These are phyloP conservation scores for Drosophila paulistorum DNA, from an alignment of 1,140 invertebrate species.

Conservation along the genomic window DNA sequence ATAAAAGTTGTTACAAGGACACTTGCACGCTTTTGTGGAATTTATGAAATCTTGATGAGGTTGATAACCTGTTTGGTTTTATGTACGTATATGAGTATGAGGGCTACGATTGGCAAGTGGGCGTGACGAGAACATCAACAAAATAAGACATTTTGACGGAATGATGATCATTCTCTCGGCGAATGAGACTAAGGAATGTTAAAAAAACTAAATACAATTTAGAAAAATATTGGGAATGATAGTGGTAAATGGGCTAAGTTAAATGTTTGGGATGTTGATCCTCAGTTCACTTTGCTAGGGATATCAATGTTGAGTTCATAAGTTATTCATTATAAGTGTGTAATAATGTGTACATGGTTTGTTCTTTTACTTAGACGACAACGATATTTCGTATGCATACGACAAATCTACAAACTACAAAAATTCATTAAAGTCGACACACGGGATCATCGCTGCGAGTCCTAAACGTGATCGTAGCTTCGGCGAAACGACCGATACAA, in stretches of 20 bases:
- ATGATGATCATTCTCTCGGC: no score
- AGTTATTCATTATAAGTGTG: conserved; percentile 34
- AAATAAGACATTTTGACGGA: neutral
- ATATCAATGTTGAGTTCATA: conserved; percentile 16
- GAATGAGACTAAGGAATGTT: neutral
- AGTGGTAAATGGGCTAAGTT: neutral
- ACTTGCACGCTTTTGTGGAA: conserved; percentile 11
- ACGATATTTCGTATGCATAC: conserved; percentile 47
- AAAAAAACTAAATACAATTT: conserved; percentile 7
- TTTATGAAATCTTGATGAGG: neutral
- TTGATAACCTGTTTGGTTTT: neutral
- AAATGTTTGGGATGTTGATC: neutral
- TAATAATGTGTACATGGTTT: conserved; percentile 21
- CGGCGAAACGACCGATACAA: conserved; percentile 94
- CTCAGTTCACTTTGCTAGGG: conserved; percentile 22
- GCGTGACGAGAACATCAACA: neutral
- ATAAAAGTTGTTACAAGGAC: conserved; percentile 32
- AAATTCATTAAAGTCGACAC: conserved; percentile 57
- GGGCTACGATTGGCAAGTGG: neutral
- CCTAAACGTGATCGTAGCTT: conserved; percentile 95
- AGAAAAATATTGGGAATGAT: neutral
- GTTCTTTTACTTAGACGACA: conserved; percentile 35
- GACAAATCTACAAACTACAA: conserved; percentile 60
- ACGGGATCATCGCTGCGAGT: conserved; percentile 70
- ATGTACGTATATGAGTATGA: neutral